Percentiles rank a stretch among this genome's conserved stretches.
These are phyloP conservation scores for Catostylus mosaicus DNA, from an alignment of 30 jellyfish, hydroid and myxozoan species.

Conservation along the genomic window DNA sequence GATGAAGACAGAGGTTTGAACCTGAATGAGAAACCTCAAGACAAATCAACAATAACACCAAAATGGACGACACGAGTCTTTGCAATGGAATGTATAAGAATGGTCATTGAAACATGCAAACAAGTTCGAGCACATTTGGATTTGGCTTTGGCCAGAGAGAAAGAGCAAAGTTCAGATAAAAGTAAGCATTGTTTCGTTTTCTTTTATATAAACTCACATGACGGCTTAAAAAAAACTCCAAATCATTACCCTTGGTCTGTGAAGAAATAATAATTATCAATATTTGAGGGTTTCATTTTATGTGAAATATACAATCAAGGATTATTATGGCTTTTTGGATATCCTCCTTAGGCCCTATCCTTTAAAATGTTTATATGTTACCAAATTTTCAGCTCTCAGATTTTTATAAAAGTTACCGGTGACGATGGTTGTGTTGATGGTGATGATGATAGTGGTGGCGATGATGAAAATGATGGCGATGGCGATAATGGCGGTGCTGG, in stretches of 20 bases:
- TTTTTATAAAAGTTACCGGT: no score
- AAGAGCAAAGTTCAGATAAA: slow-evolving; percentile 34
- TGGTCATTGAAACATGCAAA: slow-evolving; percentile 88
- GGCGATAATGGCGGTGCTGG: neutral
- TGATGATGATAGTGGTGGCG: neutral
- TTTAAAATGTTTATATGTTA: no score
- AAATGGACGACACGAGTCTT: slow-evolving; percentile 98
- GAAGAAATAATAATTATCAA: no score
- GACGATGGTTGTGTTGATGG: neutral
- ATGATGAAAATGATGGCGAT: neutral
- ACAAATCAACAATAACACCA: slow-evolving; percentile 83
- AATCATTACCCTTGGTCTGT: no score
- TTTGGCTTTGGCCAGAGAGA: slow-evolving; percentile 79
- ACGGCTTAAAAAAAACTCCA: no score
- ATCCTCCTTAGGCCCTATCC: no score
- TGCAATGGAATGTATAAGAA: slow-evolving; percentile 96
- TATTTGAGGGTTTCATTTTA: no score
- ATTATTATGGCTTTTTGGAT: no score
- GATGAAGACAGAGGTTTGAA: slow-evolving; percentile 91
- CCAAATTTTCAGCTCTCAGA: no score
- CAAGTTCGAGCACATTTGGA: slow-evolving; percentile 75
- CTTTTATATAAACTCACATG: no score
- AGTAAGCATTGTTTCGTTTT: slow-evolving; percentile 52
- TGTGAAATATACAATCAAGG: no score
- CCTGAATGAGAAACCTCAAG: slow-evolving; percentile 71